A percentile compares a stretch with the other conserved stretches of the same genome.
These are phyloP conservation scores for Helicolenus hilgendorfi DNA, from an alignment of 2,797 vertebrate species.

Conservation along the genomic window DNA sequence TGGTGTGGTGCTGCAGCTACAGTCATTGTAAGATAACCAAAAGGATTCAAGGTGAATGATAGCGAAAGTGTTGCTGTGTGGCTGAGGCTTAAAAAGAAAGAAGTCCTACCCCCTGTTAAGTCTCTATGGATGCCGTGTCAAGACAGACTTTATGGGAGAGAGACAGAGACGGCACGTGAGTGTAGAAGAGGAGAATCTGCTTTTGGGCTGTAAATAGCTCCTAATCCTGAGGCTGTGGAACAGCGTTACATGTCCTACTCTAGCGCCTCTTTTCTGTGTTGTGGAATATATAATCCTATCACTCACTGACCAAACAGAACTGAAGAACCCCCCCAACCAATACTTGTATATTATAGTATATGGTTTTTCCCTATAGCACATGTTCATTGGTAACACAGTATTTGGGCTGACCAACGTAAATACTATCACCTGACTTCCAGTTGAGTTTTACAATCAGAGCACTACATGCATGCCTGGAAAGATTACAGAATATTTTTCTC, in stretches of 20 bases:
- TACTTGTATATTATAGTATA: background rate
- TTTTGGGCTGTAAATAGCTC: constrained; percentile 68
- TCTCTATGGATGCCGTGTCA: background rate
- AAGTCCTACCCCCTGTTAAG: background rate
- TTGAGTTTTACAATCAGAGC: background rate
- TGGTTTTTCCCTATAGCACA: background rate
- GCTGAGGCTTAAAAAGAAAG: background rate
- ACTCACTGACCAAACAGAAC: background rate
- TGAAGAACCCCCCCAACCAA: background rate
- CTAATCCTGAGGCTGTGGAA: constrained; percentile 69
- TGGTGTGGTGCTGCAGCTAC: background rate
- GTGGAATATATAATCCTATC: constrained; percentile 2
- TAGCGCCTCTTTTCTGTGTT: background rate
- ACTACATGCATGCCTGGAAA: background rate
- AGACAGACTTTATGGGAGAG: background rate
- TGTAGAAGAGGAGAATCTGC: constrained; percentile 45
- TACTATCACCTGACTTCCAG: background rate
- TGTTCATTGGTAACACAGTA: background rate
- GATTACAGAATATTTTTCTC: background rate
- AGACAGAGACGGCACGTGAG: constrained; percentile 9
- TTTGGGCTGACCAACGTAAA: background rate
- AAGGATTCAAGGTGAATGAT: background rate
- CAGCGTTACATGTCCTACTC: constrained; percentile 18
- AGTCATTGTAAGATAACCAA: background rate
- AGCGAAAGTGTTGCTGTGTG: constrained; percentile 2